Evolutionary conservation across 1,140 invertebrate species (phyloP), one percentile per base, ranked within the genome.

Genomic region (Orius laevigatus): DNA sequence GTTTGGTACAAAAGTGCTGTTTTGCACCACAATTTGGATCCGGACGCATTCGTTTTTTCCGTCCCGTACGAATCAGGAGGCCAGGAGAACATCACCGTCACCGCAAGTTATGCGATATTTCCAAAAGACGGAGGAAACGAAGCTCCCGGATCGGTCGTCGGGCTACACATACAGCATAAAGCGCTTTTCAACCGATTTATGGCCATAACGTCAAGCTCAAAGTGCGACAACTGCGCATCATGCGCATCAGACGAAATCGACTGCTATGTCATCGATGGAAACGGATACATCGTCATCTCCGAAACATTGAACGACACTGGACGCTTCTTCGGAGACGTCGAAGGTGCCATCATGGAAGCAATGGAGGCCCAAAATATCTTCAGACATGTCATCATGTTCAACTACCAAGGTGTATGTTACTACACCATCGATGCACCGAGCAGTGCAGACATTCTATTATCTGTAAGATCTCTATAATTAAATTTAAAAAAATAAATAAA

Each of bases 1-100:
- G 76, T 82, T 0, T 95, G 89, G 83, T 96, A 95, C 60, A 83
- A 84, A 60, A 77, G 84, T 41, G 88, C 91, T 2, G 84, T 94
- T 3, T 72, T 93, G 34, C 84, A 87, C 56, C 81, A 87, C 62
- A 70, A 78, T 57, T 68, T 81, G 20, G 79, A 85, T 54, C 68
- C 75, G 2, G 75, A 84, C 18, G 74, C 75, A 1, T 78, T 84
- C 56, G 81, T 86, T 0, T 83, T 83, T 59, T 77, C 78, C 50
- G 82, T 90, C 1, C 82, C 84, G 3, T 76, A 83, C 58, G 74
- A 79, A 39, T 51, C 55, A 38, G 59, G 57, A 53, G 64, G 69
- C 3, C 25, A 31, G 43, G 70, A 70, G 20, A 65, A 78, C 38
- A 60, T 72, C 0, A 69, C 73, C 35, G 75, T 91, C 5, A 92